phyloP scores from a whole-genome alignment of 53 echinoderm and acorn worm species.

The Holothuria leucospilota region DNA sequence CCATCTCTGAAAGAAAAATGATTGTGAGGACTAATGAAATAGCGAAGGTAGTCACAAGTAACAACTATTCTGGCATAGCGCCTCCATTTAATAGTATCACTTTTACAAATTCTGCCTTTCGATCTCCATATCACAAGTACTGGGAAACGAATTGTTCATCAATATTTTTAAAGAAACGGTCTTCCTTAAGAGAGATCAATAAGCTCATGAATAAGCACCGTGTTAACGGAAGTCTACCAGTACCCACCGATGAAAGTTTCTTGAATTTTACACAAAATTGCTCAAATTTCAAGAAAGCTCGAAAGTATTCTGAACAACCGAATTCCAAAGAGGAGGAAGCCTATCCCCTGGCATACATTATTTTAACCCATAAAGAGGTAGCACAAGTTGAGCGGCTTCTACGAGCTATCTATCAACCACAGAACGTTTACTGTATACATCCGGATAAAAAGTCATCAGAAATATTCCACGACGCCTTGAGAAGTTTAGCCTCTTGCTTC shows the following conservation, averaged over 20 bases:
- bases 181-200: conserved; percentile 6
- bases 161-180: conserved; percentile 27
- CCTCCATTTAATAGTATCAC: too few species aligned
- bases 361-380: conserved; percentile 53
- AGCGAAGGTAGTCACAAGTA: too few species aligned
- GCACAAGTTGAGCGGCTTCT: conserved; percentile 69
- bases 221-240: background rate
- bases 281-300: conserved; percentile 14
- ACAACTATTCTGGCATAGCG: too few species aligned
- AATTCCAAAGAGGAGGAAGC: conserved; percentile 56
- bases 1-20: too few species aligned
- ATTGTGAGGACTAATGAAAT: too few species aligned
- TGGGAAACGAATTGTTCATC: conserved; percentile 50
- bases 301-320: conserved; percentile 44
- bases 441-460: conserved; percentile 54
- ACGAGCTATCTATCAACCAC: conserved; percentile 69
- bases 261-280: conserved; percentile 35
- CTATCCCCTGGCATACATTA: conserved; percentile 69
- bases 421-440: conserved; percentile 81
- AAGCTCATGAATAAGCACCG: background rate
- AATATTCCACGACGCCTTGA: conserved; percentile 52
- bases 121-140: conserved; percentile 17
- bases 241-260: conserved; percentile 53
- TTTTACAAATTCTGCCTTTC: background rate
- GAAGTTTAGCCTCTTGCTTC: conserved; percentile 58